Evolutionary conservation across 2,113 vertebrate genomes (phyloP), one percentile per base, ranked within the genome.

Genomic region (Struthidea cinerea): DNA sequence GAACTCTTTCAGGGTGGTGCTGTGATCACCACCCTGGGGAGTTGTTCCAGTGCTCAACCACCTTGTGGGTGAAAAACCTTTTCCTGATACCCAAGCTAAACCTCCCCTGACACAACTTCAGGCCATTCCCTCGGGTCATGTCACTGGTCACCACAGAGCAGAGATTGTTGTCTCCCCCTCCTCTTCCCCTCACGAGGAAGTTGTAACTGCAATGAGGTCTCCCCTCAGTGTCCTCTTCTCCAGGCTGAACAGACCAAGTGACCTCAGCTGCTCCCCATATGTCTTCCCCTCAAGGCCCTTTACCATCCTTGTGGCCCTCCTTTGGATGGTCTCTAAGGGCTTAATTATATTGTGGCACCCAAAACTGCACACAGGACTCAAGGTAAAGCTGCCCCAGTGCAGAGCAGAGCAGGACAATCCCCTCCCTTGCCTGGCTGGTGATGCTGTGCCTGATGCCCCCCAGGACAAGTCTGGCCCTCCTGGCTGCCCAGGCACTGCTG

Each of bases 401-500:
- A 49, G 44, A 60, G 44, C 44, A 76, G 16, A 49, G 20, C 4
- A 0, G 73, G 56, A 49, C 42, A 47, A 32, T 49, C 28, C 21
- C n/a, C 44, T 32, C 35, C n/a, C 16, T 39, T 49, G 16, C 35
- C 28, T 0, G 0, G 44, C 28, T 39, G 74, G 15, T 0, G 1
- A 14, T 76, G 55, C 20, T 49, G 44, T 15, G 21, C 9, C 44
- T 76, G n/a, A 39, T 60, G n/a, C 9, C 1, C 16, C 28, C 28
- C 35, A 33, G 35, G 28, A 61, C 44, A 61, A 1, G 13, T 13
- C 0, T 49, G 27, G 10, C 4, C 22, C 22, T 41, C 57, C 57
- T 39, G 28, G 35, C 35, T 77, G 56, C 16, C 46, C 11, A 10
- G 44, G 35, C 74, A 50, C 28, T 50, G 28, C 28, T 77, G 28